Conservation (phyloP, 2,888 invertebrate genomes). For the Tetropium fuscum region DNA sequence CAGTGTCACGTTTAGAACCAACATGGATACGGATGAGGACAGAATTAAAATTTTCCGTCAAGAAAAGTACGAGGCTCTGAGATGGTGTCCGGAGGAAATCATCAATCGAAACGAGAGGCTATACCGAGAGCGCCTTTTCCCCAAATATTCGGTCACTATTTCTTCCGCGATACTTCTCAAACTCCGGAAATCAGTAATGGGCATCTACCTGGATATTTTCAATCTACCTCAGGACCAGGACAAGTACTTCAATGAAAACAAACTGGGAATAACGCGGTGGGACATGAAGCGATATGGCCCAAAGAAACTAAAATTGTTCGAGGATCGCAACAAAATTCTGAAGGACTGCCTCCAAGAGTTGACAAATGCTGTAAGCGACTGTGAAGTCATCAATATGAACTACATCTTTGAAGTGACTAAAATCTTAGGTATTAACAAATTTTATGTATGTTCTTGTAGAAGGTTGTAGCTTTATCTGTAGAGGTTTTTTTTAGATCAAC, state of each 20-base stretch:
- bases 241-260: conserved; percentile 49
- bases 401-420: conserved; percentile 49
- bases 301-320: conserved; percentile 42
- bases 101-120: conserved; percentile 28
- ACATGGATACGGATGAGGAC: background rate
- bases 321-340: conserved; percentile 48
- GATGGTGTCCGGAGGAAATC: conserved; percentile 38
- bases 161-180: conserved; percentile 29
- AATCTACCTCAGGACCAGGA: conserved; percentile 53
- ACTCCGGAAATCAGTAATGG: conserved; percentile 50
- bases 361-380: conserved; percentile 47
- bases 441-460: conserved; percentile 46
- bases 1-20: conserved; percentile 7
- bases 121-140: conserved; percentile 12
- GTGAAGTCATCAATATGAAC: conserved; percentile 49
- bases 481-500: conserved; percentile 64
- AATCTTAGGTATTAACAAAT: conserved; percentile 49
- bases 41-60: conserved; percentile 12
- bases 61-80: conserved; percentile 14
- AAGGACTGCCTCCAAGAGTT: conserved; percentile 48
- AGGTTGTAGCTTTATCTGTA: background rate
- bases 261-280: conserved; percentile 52
- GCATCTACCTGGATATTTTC: conserved; percentile 53
- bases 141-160: conserved; percentile 31
- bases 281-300: conserved; percentile 45